Evolutionary conservation across 1,140 invertebrate genomes (phyloP).

Genomic region (Leptinotarsa undecemlineata): DNA sequence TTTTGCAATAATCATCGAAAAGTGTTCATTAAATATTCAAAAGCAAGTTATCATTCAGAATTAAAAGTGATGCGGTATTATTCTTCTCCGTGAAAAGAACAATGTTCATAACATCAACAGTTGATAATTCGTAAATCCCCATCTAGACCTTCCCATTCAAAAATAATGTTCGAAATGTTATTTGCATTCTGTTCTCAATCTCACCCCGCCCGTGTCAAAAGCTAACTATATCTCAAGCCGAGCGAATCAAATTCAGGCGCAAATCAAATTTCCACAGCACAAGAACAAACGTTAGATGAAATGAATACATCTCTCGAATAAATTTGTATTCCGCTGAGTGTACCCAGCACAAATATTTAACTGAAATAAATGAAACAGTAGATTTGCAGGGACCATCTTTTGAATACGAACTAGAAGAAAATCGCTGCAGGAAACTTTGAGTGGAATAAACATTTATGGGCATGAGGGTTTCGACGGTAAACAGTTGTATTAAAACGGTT

Average conservation of each 20-base stretch:
- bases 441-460: constrained; percentile 23
- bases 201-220: neutral
- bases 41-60: no score
- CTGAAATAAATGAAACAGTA: constrained; percentile 24
- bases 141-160: no score
- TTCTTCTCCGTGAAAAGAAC: no score
- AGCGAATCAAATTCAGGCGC: neutral
- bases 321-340: constrained; percentile 16
- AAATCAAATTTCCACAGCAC: constrained; percentile 1
- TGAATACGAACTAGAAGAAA: constrained; percentile 22
- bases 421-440: constrained; percentile 13
- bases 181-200: no score
- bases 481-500: constrained; percentile 20
- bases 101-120: no score
- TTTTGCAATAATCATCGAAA: no score
- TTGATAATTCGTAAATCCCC: no score
- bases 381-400: constrained; percentile 14
- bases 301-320: constrained; percentile 8
- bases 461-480: constrained; percentile 15
- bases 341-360: constrained; percentile 20
- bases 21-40: no score
- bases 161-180: no score
- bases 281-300: constrained; percentile 8
- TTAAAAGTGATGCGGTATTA: no score
- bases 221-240: neutral